Conservation (phyloP, 2,797 vertebrate species). For the Rhabdophis nuchalis region DNA sequence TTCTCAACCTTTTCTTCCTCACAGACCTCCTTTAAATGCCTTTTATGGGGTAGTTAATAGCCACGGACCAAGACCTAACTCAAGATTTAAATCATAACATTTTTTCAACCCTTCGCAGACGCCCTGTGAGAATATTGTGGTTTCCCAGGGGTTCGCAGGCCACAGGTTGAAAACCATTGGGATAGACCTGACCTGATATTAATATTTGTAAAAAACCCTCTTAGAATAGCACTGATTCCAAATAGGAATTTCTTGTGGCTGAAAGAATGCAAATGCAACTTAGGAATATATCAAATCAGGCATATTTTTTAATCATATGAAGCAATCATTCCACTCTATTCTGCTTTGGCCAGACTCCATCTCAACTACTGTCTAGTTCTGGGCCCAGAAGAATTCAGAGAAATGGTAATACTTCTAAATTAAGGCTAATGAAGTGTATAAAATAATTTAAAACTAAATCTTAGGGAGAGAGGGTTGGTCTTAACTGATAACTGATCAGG, state of each 20-base stretch:
- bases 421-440: background rate
- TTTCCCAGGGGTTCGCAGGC: background rate
- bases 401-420: background rate
- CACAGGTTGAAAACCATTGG: background rate
- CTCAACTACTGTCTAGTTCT: background rate
- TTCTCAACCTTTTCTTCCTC: background rate
- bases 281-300: background rate
- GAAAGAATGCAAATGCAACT: background rate
- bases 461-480: background rate
- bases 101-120: background rate
- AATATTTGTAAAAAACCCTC: background rate
- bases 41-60: background rate
- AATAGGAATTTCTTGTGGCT: background rate
- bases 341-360: background rate
- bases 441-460: background rate
- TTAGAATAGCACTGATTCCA: background rate
- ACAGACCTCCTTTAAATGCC: background rate
- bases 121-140: background rate
- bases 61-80: background rate
- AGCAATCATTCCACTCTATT: background rate
- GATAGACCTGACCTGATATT: background rate
- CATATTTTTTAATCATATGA: background rate
- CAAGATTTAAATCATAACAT: background rate
- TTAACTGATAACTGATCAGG: background rate
- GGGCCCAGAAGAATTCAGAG: background rate